Percentiles rank a stretch among this genome's conserved stretches.
These are phyloP conservation scores for Parapristionchus giblindavisi DNA, from an alignment of 2,888 invertebrate genomes.

Conservation along the genomic window DNA sequence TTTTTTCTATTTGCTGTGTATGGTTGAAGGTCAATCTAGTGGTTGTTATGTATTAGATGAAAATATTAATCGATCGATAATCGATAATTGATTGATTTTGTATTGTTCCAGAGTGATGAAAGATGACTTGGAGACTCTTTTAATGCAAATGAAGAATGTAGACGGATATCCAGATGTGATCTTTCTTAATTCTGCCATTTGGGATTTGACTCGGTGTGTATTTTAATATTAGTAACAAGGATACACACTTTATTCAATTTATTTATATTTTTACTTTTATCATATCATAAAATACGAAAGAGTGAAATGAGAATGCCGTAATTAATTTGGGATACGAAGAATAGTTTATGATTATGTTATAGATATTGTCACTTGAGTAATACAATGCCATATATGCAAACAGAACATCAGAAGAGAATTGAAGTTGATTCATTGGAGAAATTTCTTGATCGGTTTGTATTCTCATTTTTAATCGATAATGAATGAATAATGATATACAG, in stretches of 20 bases:
- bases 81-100: not conserved
- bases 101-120: slow-evolving; percentile 45
- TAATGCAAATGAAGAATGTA: slow-evolving; percentile 40
- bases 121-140: slow-evolving; percentile 47
- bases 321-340: too few relatives aligned
- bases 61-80: not conserved
- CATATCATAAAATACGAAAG: too few relatives aligned
- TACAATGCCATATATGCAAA: not conserved
- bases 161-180: slow-evolving; percentile 52
- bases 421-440: slow-evolving; percentile 10
- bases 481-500: not conserved
- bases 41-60: not conserved
- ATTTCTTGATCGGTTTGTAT: slow-evolving; percentile 20
- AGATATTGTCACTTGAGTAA: slow-evolving; percentile 13
- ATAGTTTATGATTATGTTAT: not conserved
- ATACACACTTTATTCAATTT: not conserved
- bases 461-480: not conserved
- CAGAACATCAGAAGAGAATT: not conserved
- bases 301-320: too few relatives aligned
- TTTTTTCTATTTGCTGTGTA: too few relatives aligned
- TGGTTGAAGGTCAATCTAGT: too few relatives aligned
- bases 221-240: not conserved
- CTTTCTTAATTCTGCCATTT: slow-evolving; percentile 52
- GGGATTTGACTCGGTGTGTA: slow-evolving; percentile 53
- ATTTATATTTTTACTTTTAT: not conserved